Evolutionary conservation across 1,140 invertebrate species (phyloP), one percentile per base, ranked within the genome.

Genomic region (Calephelis nemesis): DNA sequence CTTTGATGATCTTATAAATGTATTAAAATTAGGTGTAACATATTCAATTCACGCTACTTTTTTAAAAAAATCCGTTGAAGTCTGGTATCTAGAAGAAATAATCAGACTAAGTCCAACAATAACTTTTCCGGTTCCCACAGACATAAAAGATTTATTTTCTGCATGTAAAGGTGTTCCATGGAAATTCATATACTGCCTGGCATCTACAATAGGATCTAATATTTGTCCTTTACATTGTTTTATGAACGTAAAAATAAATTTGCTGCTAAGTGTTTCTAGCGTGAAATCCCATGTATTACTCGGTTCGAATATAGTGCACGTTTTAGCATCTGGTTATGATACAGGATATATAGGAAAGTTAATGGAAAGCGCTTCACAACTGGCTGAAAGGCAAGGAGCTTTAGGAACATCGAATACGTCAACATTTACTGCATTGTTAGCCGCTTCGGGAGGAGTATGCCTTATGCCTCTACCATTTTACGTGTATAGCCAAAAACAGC

Each of bases 151-250:
- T 54, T 62, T 90, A 12, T 88, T 72, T 58, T 68, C 77, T 39
- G 74, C 69, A 7, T 91, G 87, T 49, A 65, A 83, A 5, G 81
- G 75, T 39, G 54, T 79, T 19, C 78, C 89, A 11, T 91, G 85
- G 85, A 85, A 83, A 65, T 89, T 90, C 69, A 81, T 90, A 48
- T 90, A 87, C 67, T 88, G 87, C 42, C 70, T 91, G 1, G 82
- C 89, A 40, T 88, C 84, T 12, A 83, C 71, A 30, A 82, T 91
- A 62, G 87, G 84, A 7, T 62, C 75, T 10, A 79, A 83, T 62
- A 67, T 82, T 15, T 82, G 83, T 52, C 89, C 89, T 30, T 73
- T 85, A 40, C 81, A 85, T 65, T 83, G 81, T 63, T 91, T 87
- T 63, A 85, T 91, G 78, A 79, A 87, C 58, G 74, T 87, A 0